phyloP scores from a whole-genome alignment of 2,888 invertebrate species.

The Matsumyia berberina region DNA sequence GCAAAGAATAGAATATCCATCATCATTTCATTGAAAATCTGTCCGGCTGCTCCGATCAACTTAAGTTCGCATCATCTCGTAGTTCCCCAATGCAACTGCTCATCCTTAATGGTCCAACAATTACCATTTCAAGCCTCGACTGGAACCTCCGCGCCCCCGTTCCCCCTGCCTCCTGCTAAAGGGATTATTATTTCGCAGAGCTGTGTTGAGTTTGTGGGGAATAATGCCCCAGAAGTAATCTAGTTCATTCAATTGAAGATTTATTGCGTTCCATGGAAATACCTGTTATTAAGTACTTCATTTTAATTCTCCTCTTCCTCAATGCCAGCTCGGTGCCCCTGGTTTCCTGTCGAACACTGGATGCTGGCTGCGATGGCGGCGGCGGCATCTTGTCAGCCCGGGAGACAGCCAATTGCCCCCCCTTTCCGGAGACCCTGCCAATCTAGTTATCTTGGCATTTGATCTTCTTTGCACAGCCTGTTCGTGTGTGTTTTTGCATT shows the following conservation, averaged over 20 bases:
- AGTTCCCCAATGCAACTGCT: slow-evolving; percentile 27
- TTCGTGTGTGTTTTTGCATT: slow-evolving; percentile 59
- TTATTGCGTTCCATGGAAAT: slow-evolving; percentile 74
- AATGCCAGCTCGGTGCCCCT: slow-evolving; percentile 30
- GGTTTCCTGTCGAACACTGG: slow-evolving; percentile 65
- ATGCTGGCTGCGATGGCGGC: background rate
- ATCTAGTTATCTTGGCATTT: slow-evolving; percentile 72
- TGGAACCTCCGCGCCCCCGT: background rate
- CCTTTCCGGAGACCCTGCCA: slow-evolving; percentile 12
- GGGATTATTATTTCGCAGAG: slow-evolving; percentile 42
- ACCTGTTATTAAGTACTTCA: slow-evolving; percentile 74
- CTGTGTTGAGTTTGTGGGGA: slow-evolving; percentile 14
- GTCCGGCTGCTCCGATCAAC: slow-evolving; percentile 22
- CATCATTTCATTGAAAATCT: slow-evolving; percentile 29
- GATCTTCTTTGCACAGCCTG: slow-evolving; percentile 48
- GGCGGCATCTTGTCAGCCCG: slow-evolving; percentile 59
- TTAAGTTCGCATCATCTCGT: slow-evolving; percentile 24
- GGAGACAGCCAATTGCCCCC: slow-evolving; percentile 34
- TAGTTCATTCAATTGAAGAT: slow-evolving; percentile 76
- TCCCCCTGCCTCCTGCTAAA: background rate
- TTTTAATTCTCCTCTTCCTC: slow-evolving; percentile 73
- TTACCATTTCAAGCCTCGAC: slow-evolving; percentile 57
- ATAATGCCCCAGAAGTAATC: slow-evolving; percentile 65
- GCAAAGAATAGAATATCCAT: slow-evolving; percentile 36
- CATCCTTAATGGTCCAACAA: slow-evolving; percentile 68